These are phyloP conservation scores for Microctenopoma lineatum DNA, from an alignment of 2,797 vertebrate genomes.

Conservation along the genomic window DNA sequence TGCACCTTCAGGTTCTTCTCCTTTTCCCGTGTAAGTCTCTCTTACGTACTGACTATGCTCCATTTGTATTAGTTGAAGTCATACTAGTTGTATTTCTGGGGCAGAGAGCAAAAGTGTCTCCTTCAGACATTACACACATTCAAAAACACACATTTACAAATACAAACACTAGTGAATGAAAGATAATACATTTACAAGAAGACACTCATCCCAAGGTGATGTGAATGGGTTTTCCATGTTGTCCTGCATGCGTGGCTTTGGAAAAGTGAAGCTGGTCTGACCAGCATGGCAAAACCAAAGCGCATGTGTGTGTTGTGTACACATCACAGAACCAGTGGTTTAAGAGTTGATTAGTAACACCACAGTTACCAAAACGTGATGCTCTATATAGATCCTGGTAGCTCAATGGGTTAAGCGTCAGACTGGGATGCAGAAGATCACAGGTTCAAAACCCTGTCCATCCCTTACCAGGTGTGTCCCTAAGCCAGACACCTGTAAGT, in stretches of 20 bases:
- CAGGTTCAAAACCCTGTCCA: too few relatives aligned
- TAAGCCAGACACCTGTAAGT: too few relatives aligned
- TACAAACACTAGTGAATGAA: slow-evolving; percentile 10
- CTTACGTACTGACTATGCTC: slow-evolving; percentile 21
- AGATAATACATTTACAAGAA: slow-evolving; percentile 14
- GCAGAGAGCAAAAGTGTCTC: slow-evolving; percentile 28
- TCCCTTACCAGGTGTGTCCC: too few relatives aligned
- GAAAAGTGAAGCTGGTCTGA: slow-evolving; percentile 8
- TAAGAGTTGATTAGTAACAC: background rate
- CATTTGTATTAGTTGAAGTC: slow-evolving; percentile 58
- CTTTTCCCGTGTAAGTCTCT: background rate
- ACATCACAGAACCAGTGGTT: slow-evolving; percentile 6
- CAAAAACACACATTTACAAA: slow-evolving; percentile 40
- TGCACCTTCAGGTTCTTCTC: background rate
- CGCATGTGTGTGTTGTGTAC: background rate
- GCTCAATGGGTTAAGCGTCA: too few relatives aligned
- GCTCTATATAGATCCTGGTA: too few relatives aligned
- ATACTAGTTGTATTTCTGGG: slow-evolving; percentile 48
- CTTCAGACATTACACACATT: slow-evolving; percentile 61
- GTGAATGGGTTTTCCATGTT: background rate
- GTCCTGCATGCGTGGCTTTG: background rate
- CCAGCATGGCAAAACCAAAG: background rate
- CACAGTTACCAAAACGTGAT: background rate
- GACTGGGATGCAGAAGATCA: too few relatives aligned
- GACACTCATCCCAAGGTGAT: slow-evolving; percentile 6